These are phyloP conservation scores for Ferdinandea cuprea DNA, from an alignment of 2,888 invertebrate species.

Conservation along the genomic window DNA sequence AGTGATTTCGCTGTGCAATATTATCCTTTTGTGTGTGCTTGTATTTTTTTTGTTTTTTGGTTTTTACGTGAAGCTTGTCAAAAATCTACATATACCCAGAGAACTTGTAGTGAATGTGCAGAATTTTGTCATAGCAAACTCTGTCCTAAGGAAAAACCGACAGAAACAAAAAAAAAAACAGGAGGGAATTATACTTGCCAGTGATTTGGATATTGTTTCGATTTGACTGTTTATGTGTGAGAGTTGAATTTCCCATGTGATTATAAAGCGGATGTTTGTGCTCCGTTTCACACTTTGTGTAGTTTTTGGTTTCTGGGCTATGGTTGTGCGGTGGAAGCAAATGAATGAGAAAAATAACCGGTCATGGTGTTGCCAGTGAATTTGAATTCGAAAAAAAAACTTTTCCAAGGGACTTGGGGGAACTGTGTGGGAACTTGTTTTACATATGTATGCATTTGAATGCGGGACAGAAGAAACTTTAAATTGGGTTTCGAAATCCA, in stretches of 20 bases:
- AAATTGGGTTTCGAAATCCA: conserved; percentile 8
- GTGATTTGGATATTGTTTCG: conserved; percentile 71
- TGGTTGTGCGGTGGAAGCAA: conserved; percentile 1
- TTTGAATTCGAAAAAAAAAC: conserved; percentile 10
- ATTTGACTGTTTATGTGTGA: conserved; percentile 38
- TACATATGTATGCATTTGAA: background rate
- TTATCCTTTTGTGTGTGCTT: conserved; percentile 59
- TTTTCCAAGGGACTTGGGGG: background rate
- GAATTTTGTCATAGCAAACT: conserved; percentile 35
- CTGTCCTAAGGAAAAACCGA: background rate
- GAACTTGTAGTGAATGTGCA: conserved; percentile 27
- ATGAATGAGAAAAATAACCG: conserved; percentile 21
- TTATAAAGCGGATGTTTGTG: conserved; percentile 55
- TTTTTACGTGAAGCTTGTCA: conserved; percentile 45
- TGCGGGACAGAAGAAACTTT: background rate
- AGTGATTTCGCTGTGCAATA: conserved; percentile 58
- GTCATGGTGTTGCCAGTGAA: conserved; percentile 17
- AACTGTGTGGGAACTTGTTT: background rate
- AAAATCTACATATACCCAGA: conserved; percentile 24
- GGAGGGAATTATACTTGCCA: conserved; percentile 35
- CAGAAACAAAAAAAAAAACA: conserved; percentile 10
- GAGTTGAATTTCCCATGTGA: conserved; percentile 35
- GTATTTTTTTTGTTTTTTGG: conserved; percentile 10
- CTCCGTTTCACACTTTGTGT: conserved; percentile 59
- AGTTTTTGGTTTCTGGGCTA: background rate